These are phyloP conservation scores for Branchinecta lindahli DNA, from an alignment of 1,140 invertebrate species.

Conservation along the genomic window DNA sequence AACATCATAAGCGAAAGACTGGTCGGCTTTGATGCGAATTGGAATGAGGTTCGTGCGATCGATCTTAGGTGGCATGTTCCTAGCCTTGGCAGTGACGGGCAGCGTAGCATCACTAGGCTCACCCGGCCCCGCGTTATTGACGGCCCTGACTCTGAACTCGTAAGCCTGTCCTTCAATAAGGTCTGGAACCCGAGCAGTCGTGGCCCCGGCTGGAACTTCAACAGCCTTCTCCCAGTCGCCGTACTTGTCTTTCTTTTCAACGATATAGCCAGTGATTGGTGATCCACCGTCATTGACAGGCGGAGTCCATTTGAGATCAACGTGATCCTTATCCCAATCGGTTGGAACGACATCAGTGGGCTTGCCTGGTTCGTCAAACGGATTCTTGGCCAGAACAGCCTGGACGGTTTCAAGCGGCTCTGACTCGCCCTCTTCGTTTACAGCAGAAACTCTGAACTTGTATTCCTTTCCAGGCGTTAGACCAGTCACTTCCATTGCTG, in stretches of 20 bases:
- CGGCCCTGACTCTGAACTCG: conserved; percentile 74
- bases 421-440: conserved; percentile 91
- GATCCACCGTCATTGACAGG: conserved; percentile 67
- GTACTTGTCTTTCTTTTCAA: conserved; percentile 88
- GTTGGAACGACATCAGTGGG: conserved; percentile 75
- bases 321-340: conserved; percentile 92
- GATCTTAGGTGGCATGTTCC: conserved; percentile 68
- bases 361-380: conserved; percentile 84
- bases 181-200: conserved; percentile 69
- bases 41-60: conserved; percentile 71
- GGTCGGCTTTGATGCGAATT: conserved; percentile 72
- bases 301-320: conserved; percentile 71
- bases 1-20: conserved; percentile 62
- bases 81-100: conserved; percentile 73
- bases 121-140: conserved; percentile 85
- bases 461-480: conserved; percentile 80
- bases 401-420: conserved; percentile 74
- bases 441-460: conserved; percentile 84
- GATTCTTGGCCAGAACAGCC: conserved; percentile 86
- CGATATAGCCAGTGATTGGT: conserved; percentile 65
- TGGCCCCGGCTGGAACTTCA: conserved; percentile 59
- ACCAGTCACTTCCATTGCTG: conserved; percentile 65
- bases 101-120: conserved; percentile 74
- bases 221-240: conserved; percentile 84
- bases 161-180: conserved; percentile 79